Evolutionary conservation across 2,888 invertebrate genomes (phyloP).

Genomic region (Mesopsocus fuscifrons): DNA sequence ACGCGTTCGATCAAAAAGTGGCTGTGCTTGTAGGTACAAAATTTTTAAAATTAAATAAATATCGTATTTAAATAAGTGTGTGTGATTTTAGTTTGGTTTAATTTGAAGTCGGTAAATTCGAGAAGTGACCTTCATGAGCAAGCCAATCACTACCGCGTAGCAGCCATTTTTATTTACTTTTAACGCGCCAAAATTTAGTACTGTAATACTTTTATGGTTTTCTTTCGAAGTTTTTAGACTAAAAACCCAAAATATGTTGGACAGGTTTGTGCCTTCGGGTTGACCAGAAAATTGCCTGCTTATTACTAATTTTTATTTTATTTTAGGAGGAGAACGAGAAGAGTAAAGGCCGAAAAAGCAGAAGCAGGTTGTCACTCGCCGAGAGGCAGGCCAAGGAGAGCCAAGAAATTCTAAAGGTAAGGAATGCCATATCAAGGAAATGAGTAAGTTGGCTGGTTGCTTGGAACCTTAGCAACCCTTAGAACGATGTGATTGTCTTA

Average conservation of each 20-base stretch:
- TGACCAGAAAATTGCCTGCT: no score
- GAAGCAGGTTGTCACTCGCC: background rate
- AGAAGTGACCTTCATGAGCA: conserved; percentile 5
- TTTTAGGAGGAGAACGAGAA: conserved; percentile 2
- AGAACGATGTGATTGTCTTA: no score
- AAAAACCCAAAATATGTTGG: no score
- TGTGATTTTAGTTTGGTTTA: background rate
- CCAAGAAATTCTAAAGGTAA: conserved; percentile 7
- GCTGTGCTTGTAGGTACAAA: no score
- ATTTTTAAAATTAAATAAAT: background rate
- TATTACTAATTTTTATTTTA: background rate
- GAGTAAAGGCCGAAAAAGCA: background rate
- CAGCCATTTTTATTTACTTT: conserved; percentile 8
- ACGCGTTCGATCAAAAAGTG: no score
- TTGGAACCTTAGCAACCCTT: no score
- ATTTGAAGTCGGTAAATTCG: conserved; percentile 9
- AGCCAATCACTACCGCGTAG: conserved; percentile 5
- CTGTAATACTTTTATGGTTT: background rate
- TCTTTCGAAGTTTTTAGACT: background rate
- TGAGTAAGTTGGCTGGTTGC: no score
- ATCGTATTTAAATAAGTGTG: no score
- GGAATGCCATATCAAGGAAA: background rate
- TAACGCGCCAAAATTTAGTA: conserved; percentile 1
- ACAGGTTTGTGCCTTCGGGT: no score
- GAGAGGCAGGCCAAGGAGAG: conserved; percentile 3